Conservation (phyloP, 2,113 vertebrate species). For the Pygoscelis antarcticus region DNA sequence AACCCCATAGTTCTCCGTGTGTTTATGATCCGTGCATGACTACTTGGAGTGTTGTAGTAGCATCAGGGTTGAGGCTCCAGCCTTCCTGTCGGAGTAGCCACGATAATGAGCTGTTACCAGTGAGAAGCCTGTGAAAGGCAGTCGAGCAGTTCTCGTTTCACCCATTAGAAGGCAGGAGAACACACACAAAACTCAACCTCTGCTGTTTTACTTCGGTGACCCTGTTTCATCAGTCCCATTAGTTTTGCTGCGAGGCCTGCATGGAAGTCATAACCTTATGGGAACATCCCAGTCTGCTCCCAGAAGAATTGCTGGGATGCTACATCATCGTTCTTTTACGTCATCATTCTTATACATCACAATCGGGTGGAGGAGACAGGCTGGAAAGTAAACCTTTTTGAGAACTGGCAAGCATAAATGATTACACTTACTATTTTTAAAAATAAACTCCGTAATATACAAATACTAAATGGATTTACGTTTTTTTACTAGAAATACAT, state of each 20-base stretch:
- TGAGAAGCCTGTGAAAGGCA: background rate
- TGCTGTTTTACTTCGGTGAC: background rate
- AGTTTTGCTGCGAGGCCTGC: background rate
- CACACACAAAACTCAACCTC: background rate
- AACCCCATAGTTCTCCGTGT: background rate
- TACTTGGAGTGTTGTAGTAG: background rate
- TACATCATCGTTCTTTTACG: background rate
- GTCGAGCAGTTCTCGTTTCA: background rate
- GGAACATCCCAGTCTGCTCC: background rate
- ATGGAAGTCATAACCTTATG: background rate
- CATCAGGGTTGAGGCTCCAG: background rate
- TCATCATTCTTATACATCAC: background rate
- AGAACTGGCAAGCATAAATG: background rate
- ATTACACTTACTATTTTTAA: background rate
- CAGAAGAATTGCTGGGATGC: background rate
- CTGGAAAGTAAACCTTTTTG: background rate
- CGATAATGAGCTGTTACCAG: background rate
- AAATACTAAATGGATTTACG: background rate
- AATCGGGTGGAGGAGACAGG: background rate
- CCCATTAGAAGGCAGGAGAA: slow-evolving; percentile 51
- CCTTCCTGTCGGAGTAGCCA: background rate
- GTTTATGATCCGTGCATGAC: accelerated
- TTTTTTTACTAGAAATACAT: background rate
- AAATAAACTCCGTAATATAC: background rate
- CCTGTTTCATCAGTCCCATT: background rate